Evolutionary conservation across 2,113 vertebrate species (phyloP).

Genomic region (Pipa parva): DNA sequence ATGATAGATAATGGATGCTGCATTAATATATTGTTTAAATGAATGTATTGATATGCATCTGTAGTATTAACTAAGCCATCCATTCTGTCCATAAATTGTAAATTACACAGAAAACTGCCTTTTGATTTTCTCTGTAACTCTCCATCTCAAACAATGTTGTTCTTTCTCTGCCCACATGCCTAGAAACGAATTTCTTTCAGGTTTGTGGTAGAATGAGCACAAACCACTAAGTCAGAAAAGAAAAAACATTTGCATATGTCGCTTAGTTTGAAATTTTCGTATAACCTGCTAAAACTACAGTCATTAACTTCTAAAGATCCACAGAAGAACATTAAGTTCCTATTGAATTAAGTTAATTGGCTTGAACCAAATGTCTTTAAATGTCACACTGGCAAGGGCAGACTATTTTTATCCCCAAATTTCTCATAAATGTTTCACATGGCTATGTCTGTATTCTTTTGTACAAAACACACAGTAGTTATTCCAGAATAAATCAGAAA

Average conservation of each 20-base stretch:
- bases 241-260: constrained; percentile 13
- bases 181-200: background rate
- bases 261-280: constrained; percentile 17
- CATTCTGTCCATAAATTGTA: too few relatives aligned
- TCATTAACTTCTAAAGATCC: constrained; percentile 40
- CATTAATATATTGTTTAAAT: too few relatives aligned
- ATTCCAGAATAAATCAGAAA: background rate
- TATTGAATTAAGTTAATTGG: constrained; percentile 43
- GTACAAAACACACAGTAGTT: background rate
- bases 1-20: too few relatives aligned
- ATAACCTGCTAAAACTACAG: constrained; percentile 36
- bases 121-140: background rate
- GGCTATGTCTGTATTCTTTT: constrained; percentile 9
- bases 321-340: constrained; percentile 36
- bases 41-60: too few relatives aligned
- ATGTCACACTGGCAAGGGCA: constrained; percentile 36
- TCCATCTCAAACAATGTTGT: too few relatives aligned
- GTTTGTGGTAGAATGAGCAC: constrained; percentile 8
- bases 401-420: constrained; percentile 28
- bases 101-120: too few relatives aligned
- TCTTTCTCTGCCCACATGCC: too few relatives aligned
- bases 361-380: constrained; percentile 39
- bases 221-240: constrained; percentile 1
- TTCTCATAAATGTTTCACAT: constrained; percentile 24
- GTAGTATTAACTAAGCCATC: too few relatives aligned